Evolutionary conservation across 1,140 invertebrate species (phyloP), one percentile per base, ranked within the genome.

Genomic region (Papilio xuthus): DNA sequence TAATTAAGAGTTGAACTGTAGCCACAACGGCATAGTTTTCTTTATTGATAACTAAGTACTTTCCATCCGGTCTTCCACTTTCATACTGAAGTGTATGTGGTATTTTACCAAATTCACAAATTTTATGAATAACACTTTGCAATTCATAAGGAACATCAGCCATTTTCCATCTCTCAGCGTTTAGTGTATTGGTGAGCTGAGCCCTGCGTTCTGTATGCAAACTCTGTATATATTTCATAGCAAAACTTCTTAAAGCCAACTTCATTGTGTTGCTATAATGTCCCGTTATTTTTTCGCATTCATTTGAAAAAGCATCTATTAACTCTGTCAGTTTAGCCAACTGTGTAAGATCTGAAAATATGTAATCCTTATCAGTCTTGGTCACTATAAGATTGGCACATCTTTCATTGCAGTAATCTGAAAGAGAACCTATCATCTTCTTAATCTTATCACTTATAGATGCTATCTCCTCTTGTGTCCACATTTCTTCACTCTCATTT

Each of bases 111-210:
- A 87, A 88, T 79, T 93, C 94, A 73, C 95, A 93, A 85, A 98
- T 96, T 84, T 96, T 95, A 90, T 97, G 95, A n/a, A 99, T 96
- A 70, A 99, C 94, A 78, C 94, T 95, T 93, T 99, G 98, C 90
- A 99, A 97, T 90, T 98, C 97, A 79, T 94, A 91, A 0, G 98
- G 97, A 63, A 99, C 97, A 84, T 99, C 97, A n/a, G 98, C 97
- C 84, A 97, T 96, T 89, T 97, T 98, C 99, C 99, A 99, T 73
- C 97, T 95, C 93, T 99, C 99, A 83, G 96, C 96, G 86, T 99
- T 98, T 50, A 99, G 93, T 50, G 98, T 95, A 79, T 97, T 86
- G 80, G 96, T 97, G 28, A 99, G 93, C 92, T 98, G 98, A 28
- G 95, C 96, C 91, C 98, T 98, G 63, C 97, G 94, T 86, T 99